Base-by-base conservation (phyloP, 2,797 vertebrate species). In the Crax fasciolata region DNA sequence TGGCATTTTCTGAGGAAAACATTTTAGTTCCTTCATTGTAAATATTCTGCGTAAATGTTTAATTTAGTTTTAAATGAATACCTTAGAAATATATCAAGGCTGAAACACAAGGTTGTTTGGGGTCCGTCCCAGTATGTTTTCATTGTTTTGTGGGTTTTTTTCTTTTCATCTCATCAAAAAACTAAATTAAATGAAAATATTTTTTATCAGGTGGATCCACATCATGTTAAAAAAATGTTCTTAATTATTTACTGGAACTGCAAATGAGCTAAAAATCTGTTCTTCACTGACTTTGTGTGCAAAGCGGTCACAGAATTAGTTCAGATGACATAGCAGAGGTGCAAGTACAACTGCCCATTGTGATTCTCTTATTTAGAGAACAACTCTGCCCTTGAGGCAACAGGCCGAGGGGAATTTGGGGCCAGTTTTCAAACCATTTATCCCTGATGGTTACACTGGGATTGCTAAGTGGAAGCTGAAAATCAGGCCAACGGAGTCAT, bases 351-450 rank as follows among this genome's bases (percentile, higher is more conserved):
- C 19, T 4, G 11, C 49, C 52, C 39, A 32, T 39, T 0, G 1
- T 65, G 20, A 66, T 43, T 87, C 82, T 84, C 68, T 30, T 38
- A 13, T 63, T 89, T 92, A 72, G 0, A 63, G 83, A 95, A 74
- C 80, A 92, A 43, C 67, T 59, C 51, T 91, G 8, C 67, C 92
- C 87, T 84, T 8, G 1, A 91, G 92, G 84, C 51, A 84, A 62
- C 54, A 95, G 38, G n/a, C 84, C 74, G 68, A 94, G 76, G 85
- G 94, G 71, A 96, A 90, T 76, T 86, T 61, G 38, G 18, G 73
- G 57, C 38, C 55, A 27, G 32, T 84, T 94, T 92, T 88, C 83
- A 86, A 94, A 87, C 75, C 51, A 44, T 88, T 93, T 89, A 55
- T 92, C 87, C 6, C 39, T 76, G 63, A 62, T 84, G 30, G 63